Evolutionary conservation across 2,888 invertebrate genomes (phyloP), one percentile per base, ranked within the genome.

Genomic region (Synanthedon vespiformis): DNA sequence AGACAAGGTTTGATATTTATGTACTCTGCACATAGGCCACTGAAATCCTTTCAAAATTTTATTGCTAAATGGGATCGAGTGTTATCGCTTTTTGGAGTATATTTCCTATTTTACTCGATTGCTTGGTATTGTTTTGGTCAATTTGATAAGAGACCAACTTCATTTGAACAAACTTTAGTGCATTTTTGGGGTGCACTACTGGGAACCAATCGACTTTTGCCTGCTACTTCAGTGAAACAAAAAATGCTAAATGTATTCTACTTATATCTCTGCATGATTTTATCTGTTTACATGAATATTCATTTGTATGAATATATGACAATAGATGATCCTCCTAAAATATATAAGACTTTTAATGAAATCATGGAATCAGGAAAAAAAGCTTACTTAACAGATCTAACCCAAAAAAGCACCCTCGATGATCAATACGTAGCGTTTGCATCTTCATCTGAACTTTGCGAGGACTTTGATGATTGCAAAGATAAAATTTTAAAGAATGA

Each of bases 241-340:
- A 81, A 70, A 58, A 58, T 75, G 14, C 48, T 84, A 4, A 80
- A 80, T 47, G n/a, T 72, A 4, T 59, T 64, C 4, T 82, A 75
- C 56, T 61, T 80, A 14, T 53, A 75, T 1, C 60, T 85, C 62
- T 71, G 77, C 50, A 56, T 83, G 11, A 74, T 78, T 57, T 55
- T 76, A 14, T 68, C 77, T 1, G 70, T 69, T 2, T 86, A 78
- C 47, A 61, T 82, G 2, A 72, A 70, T 55, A 68, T 77, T 8
- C 74, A 82, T 44, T 59, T 84, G 40, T 84, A 72, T 62, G 72
- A 76, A 0, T 83, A 77, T 53, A 64, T 80, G 1, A 83, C 85
- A 0, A 74, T 86, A 12, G 61, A 61, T 14, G 58, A 61, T 0
- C 78, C 84, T 16, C 79, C 84, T 3, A 58, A 67, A 4, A 58